Percentiles rank a stretch among this genome's conserved stretches.
Evolutionary conservation across 2,888 invertebrate species (phyloP).

Genomic region (Smittia aterrima): DNA sequence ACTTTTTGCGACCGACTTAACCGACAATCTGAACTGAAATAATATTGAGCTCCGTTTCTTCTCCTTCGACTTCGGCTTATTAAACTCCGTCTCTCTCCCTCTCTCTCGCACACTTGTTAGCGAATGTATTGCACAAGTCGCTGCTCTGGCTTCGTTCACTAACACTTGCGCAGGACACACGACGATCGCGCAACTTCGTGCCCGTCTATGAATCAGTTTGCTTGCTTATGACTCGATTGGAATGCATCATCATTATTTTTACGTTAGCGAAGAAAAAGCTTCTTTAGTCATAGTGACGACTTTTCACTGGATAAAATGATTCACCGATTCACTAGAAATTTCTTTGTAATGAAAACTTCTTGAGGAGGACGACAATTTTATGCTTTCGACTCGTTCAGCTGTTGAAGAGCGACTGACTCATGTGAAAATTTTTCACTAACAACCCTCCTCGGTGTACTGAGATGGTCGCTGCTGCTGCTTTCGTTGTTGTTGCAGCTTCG

Average conservation of each 20-base stretch:
- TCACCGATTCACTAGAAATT: not conserved
- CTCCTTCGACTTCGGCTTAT: conserved; percentile 23
- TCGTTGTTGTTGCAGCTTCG: not conserved
- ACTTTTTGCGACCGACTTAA: conserved; percentile 38
- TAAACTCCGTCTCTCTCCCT: conserved; percentile 12
- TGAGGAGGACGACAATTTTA: not conserved
- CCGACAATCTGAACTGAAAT: conserved; percentile 41
- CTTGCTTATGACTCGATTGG: conserved; percentile 35
- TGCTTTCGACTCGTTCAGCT: conserved; percentile 26
- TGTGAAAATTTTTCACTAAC: conserved; percentile 1
- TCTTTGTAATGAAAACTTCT: not conserved
- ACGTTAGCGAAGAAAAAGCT: conserved; percentile 24
- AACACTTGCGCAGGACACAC: not conserved
- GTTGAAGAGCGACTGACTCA: conserved; percentile 31
- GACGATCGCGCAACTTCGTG: conserved; percentile 24
- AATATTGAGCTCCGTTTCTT: conserved; percentile 30
- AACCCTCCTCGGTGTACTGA: conserved; percentile 25
- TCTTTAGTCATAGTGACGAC: conserved; percentile 9
- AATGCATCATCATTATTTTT: conserved; percentile 42
- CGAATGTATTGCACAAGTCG: not conserved
- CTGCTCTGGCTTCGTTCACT: not conserved
- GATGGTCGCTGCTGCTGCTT: not conserved
- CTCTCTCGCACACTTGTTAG: conserved; percentile 39
- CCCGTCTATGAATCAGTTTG: conserved; percentile 32
- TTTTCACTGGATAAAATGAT: conserved; percentile 16